Conservation (phyloP, 2,888 invertebrate species). For the Anoncus sp. region DNA sequence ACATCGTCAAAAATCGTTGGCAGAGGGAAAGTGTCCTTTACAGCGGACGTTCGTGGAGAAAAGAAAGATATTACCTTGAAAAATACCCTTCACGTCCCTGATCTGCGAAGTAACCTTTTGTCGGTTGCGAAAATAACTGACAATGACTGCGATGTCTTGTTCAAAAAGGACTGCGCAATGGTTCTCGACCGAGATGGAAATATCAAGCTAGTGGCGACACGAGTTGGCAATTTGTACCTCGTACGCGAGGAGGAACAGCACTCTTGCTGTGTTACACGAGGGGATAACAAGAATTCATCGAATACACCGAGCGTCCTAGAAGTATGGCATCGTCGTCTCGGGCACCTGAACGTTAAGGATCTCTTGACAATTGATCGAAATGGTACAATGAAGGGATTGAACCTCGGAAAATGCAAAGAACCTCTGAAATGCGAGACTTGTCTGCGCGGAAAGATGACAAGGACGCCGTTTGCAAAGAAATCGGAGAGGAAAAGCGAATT, state of each 20-base stretch:
- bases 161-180: background rate
- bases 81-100: conserved; percentile 38
- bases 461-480: conserved; percentile 48
- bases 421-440: conserved; percentile 47
- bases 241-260: background rate
- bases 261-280: too few relatives aligned
- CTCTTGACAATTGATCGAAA: conserved; percentile 41
- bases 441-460: conserved; percentile 50
- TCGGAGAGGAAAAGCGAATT: conserved; percentile 2
- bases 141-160: conserved; percentile 15
- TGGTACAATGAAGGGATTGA: conserved; percentile 45
- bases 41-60: conserved; percentile 13
- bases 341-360: conserved; percentile 60
- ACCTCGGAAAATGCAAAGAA: background rate
- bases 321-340: too few relatives aligned
- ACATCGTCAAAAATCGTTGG: conserved; percentile 38
- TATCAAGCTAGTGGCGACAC: conserved; percentile 35
- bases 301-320: background rate
- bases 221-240: conserved; percentile 44
- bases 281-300: background rate
- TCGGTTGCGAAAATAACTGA: conserved; percentile 49
- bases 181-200: background rate
- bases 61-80: background rate
- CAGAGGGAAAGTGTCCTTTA: conserved; percentile 41
- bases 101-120: conserved; percentile 52